Evolutionary conservation across 2,797 vertebrate species (phyloP), one percentile per base, ranked within the genome.

Genomic region (Falco novaeseelandiae): DNA sequence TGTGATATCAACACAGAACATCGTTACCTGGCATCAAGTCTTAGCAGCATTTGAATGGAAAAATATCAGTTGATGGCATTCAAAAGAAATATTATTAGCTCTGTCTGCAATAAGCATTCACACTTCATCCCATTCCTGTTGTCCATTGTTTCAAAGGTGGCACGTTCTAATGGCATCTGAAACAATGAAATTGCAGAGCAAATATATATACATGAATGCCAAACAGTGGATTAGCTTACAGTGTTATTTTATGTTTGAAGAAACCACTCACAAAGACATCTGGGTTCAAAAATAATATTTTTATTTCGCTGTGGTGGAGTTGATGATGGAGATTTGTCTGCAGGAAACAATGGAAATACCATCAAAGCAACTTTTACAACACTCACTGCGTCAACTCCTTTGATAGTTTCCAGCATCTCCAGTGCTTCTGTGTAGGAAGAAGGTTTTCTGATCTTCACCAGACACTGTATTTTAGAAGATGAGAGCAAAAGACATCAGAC

Each of bases 91-190:
- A 94, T 95, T 95, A 95, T 96, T 97, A 88, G 91, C 96, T 97
- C 97, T 96, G 91, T 91, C 84, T 96, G 87, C 95, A 96, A n/a
- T 93, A 88, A 88, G 63, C 92, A 88, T 97, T 55, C 94, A 61
- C 91, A 51, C 79, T 91, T 86, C 94, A 94, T 97, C 74, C 74
- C 93, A 96, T 97, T 82, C 83, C 57, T 78, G 87, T 91, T 62
- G 88, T 94, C 86, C 96, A 96, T 97, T 97, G 97, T 97, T 96
- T 96, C 94, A 96, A 94, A 91, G 89, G 93, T 89, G 94, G 69
- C 90, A 69, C 91, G 9, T 89, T 91, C 79, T 79, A 94, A 91
- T 96, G 94, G 67, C 95, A 94, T 96, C 94, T 93, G 96, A 95
- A 97, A 97, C 92, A 97, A 97, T 96, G 95, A 89, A 93, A 77